Evolutionary conservation across 2,113 vertebrate genomes (phyloP), one percentile per base, ranked within the genome.

Genomic region (Caretta caretta): DNA sequence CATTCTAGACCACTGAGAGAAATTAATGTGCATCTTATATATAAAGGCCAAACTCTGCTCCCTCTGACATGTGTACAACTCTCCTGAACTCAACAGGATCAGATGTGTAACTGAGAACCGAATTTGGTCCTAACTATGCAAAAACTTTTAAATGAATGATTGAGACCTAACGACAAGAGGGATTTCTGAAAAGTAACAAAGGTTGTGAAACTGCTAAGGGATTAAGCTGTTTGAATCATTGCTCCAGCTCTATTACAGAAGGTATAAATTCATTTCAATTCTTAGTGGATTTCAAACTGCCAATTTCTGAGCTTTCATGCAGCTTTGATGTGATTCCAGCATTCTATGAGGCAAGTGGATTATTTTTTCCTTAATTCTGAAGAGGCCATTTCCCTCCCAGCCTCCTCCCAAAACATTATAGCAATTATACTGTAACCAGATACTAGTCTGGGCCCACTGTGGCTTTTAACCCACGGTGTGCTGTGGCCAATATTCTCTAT

Each of bases 301-400:
- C 98, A 98, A 8, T 98, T 96, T 95, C 85, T 87, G 65, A 93
- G 90, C 62, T 93, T 96, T 96, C 83, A 80, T 11, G 51, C 17
- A 53, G 35, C 97, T 98, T 98, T 98, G 97, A 98, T 97, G 97
- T 96, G 94, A 97, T 96, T 98, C 97, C 94, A 94, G 1, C 83
- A 96, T 96, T 95, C 90, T 94, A 25, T 98, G 97, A 98, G 96
- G 97, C 98, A 98, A 98, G 92, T 84, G 84, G 97, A 98, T 97
- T 97, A 94, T 86, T 92, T 93, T 97, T 92, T 93, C 86, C 91
- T 89, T 89, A 90, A 94, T 95, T 94, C 89, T 75, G 49, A 96
- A 93, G 92, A 95, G 90, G 75, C 59, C 11, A 5, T 92, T 97
- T 93, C 79, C 83, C 57, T 85, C 51, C 38, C 48, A 93, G 51